phyloP scores from a whole-genome alignment of 1,140 invertebrate species.

The Steinernema khuongi region DNA sequence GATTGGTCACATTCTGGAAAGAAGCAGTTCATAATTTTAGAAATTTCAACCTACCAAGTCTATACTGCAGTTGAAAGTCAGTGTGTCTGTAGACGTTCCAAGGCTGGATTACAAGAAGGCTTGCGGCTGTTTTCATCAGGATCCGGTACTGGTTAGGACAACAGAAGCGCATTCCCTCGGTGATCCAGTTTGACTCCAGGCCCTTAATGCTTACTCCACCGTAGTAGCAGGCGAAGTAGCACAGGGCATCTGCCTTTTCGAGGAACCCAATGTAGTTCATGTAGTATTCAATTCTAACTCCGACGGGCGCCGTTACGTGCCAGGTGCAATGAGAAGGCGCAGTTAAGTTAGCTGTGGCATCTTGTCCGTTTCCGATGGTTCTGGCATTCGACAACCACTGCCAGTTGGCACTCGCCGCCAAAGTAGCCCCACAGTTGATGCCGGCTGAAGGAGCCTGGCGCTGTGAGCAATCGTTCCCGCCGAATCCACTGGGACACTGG shows the following conservation, averaged over 20 bases:
- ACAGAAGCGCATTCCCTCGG: background rate
- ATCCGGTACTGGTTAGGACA: background rate
- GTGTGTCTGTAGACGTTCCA: background rate
- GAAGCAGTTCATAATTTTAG: too few relatives aligned
- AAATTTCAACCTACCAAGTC: too few relatives aligned
- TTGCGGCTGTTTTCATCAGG: background rate
- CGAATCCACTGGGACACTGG: background rate
- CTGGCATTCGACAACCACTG: background rate
- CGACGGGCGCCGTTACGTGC: background rate
- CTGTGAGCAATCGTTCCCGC: background rate
- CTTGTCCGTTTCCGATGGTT: background rate
- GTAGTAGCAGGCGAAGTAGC: background rate
- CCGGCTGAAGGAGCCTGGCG: background rate
- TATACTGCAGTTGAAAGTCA: background rate
- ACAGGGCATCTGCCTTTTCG: background rate
- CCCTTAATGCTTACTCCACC: background rate
- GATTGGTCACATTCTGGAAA: too few relatives aligned
- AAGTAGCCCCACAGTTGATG: background rate
- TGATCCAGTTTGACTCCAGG: background rate
- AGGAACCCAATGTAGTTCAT: background rate
- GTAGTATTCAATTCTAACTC: background rate
- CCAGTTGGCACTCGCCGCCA: background rate
- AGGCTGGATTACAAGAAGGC: background rate
- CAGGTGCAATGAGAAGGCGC: background rate
- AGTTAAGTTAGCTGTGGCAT: background rate